Conservation (phyloP, 2,113 vertebrate genomes). For the Vidua chalybeata region DNA sequence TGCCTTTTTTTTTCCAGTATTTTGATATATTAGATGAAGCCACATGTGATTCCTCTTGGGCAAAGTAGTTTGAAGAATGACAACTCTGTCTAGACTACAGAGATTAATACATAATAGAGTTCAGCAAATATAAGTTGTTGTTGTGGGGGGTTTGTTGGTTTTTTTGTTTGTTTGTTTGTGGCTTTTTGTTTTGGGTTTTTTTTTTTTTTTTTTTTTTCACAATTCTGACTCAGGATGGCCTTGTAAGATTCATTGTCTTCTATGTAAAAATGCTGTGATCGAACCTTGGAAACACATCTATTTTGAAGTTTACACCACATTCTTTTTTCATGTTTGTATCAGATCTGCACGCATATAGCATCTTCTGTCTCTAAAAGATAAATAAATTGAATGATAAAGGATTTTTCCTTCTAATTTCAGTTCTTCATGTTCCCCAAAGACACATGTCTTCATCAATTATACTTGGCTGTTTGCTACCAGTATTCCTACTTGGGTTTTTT, state of each 20-base stretch:
- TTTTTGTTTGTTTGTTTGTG: background rate
- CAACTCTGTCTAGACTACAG: background rate
- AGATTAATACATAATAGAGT: background rate
- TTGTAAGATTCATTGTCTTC: background rate
- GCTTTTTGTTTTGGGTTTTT: background rate
- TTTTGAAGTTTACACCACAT: background rate
- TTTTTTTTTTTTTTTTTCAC: background rate
- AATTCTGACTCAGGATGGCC: background rate
- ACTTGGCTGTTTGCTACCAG: background rate
- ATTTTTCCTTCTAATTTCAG: background rate
- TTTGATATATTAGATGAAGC: slow-evolving; percentile 39
- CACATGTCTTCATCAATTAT: background rate
- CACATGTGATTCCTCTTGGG: background rate
- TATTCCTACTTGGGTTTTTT: background rate
- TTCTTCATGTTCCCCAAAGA: background rate
- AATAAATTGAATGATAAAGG: background rate
- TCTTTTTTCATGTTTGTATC: background rate
- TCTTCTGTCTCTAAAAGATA: background rate
- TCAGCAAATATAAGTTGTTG: slow-evolving; percentile 25
- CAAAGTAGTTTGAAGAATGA: background rate
- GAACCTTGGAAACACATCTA: background rate
- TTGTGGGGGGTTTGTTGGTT: background rate
- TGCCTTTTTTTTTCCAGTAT: background rate
- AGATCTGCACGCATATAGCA: background rate
- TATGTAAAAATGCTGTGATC: background rate